Conservation (phyloP, 1,140 invertebrate species). For the Aphis gossypii region DNA sequence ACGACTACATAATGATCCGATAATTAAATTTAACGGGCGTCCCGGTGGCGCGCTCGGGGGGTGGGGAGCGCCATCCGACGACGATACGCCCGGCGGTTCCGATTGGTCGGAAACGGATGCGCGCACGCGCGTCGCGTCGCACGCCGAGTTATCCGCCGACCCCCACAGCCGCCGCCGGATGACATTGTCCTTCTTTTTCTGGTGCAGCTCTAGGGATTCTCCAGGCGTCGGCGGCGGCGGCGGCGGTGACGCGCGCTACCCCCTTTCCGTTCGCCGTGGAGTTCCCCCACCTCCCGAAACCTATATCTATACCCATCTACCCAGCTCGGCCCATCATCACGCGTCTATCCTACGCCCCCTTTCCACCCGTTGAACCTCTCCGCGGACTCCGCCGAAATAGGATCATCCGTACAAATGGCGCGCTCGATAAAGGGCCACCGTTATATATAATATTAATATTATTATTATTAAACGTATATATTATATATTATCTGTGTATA, state of each 20-base stretch:
- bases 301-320: too few species aligned
- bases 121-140: neutral
- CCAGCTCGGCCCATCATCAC: neutral
- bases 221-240: neutral
- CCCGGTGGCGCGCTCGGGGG: neutral
- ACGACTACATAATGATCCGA: constrained; percentile 50
- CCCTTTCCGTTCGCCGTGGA: neutral
- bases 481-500: neutral
- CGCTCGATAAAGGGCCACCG: constrained; percentile 36
- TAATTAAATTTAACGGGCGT: constrained; percentile 54
- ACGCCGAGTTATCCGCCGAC: constrained; percentile 31
- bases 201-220: constrained; percentile 3
- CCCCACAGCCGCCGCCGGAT: neutral
- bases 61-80: neutral
- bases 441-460: constrained; percentile 6
- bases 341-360: neutral
- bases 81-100: constrained; percentile 54
- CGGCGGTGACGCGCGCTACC: neutral
- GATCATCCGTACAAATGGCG: constrained; percentile 55
- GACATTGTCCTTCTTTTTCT: constrained; percentile 45
- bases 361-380: neutral
- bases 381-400: neutral
- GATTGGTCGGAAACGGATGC: constrained; percentile 53
- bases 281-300: neutral
- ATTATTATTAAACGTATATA: constrained; percentile 17